Evolutionary conservation across 35 echinoderm and acorn worm species (phyloP), one percentile per base, ranked within the genome.

Genomic region (Hemicentrotus pulcherrimus): DNA sequence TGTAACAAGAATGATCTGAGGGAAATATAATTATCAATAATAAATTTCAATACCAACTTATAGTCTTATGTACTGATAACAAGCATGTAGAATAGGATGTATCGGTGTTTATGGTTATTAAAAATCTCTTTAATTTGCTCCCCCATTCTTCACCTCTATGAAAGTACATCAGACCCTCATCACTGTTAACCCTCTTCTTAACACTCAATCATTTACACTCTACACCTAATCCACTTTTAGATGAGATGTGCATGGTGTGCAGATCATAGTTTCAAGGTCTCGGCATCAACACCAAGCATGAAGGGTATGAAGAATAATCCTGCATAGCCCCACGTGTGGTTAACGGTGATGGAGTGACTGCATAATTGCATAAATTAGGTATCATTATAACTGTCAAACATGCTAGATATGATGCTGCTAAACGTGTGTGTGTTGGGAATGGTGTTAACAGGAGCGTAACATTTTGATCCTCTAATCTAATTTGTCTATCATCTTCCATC

Each of bases 321-420:
- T n/a, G 28, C 65, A 78, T 78, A 78, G 65, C 19, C 65, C 65
- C 65, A 78, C 65, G 65, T 78, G 65, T 78, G 65, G 65, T 78
- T 78, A 78, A 78, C 65, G 31, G 88, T 90, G 88, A 90, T 47
- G 88, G 46, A 90, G 88, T 28, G 88, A 41, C 24, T 90, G 88
- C 88, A 90, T 90, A 90, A 90, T 90, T 47, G 46, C 46, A 90
- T 90, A 33, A 33, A 90, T 90, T 45, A 90, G 32, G 88, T 32
- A 90, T 90, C 32, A 90, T 90, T 90, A 90, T 47, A 90, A 16
- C 88, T 90, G 88, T 90, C 88, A 90, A 90, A 33, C 65, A 78
- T 78, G 65, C 65, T 78, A n/a, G 65, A 78, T 78, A 22, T 78
- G 65, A 78, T 78, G 65, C 22, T n/a, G 19, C 22, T 78, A 78